Evolutionary conservation across 64 coral and sea anemone genomes (phyloP).

Genomic region (Porites australiensis): DNA sequence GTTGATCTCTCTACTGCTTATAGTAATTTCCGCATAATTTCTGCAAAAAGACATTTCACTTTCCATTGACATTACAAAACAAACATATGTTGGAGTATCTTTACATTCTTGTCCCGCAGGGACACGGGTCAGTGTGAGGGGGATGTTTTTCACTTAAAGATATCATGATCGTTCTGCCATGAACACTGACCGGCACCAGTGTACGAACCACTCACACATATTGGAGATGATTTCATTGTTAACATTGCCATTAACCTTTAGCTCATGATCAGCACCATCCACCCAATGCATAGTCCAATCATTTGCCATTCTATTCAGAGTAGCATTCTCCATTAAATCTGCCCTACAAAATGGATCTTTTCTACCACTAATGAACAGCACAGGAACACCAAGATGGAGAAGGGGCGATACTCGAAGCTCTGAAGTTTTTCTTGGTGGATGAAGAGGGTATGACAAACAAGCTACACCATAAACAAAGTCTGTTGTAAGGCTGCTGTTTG

Average conservation of each 20-base stretch:
- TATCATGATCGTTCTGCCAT: slow-evolving; percentile 87
- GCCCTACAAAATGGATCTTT: slow-evolving; percentile 81
- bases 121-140: no score
- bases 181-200: slow-evolving; percentile 97
- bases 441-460: slow-evolving; percentile 96
- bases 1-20: no score
- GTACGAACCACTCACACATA: slow-evolving; percentile 89
- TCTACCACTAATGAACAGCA: slow-evolving; percentile 96
- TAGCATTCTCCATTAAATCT: slow-evolving; percentile 86
- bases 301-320: slow-evolving; percentile 80
- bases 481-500: slow-evolving; percentile 75
- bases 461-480: slow-evolving; percentile 93
- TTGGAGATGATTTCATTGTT: slow-evolving; percentile 66
- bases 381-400: slow-evolving; percentile 90
- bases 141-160: no score
- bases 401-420: slow-evolving; percentile 88
- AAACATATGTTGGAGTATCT: no score
- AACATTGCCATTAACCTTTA: slow-evolving; percentile 65
- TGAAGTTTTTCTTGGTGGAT: slow-evolving; percentile 75
- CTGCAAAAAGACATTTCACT: no score
- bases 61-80: no score
- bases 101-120: no score
- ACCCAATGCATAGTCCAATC: slow-evolving; percentile 97
- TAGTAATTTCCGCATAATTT: no score
- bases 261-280: slow-evolving; percentile 84